A percentile compares a stretch with the other conserved stretches of the same genome.
phyloP scores from a whole-genome alignment of 1,140 invertebrate genomes.

The Cotesia vestalis region DNA sequence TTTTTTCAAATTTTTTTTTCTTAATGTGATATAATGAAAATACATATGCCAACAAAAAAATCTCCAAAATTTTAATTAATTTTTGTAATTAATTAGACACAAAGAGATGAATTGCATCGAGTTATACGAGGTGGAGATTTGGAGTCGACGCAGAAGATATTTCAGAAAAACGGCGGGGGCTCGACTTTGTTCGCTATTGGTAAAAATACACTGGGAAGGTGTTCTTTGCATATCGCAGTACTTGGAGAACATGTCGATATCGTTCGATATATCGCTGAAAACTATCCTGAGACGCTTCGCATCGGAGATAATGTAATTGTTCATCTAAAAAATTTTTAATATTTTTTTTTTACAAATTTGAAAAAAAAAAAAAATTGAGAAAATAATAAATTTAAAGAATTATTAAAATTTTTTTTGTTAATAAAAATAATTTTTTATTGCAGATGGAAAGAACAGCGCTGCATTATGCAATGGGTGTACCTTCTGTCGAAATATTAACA shows the following conservation, averaged over 20 bases:
- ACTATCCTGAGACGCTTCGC: constrained; percentile 76
- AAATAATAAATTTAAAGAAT: too few relatives aligned
- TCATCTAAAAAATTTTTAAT: constrained; percentile 45
- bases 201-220: constrained; percentile 77
- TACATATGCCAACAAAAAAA: too few relatives aligned
- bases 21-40: too few relatives aligned
- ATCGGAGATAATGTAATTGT: constrained; percentile 83
- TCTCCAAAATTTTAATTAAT: too few relatives aligned
- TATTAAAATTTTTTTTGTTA: not conserved
- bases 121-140: constrained; percentile 76
- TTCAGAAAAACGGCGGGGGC: constrained; percentile 68
- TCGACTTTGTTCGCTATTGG: constrained; percentile 76
- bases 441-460: constrained; percentile 86
- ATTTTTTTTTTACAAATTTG: constrained; percentile 5
- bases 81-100: constrained; percentile 67
- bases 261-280: constrained; percentile 76
- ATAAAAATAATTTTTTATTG: constrained; percentile 44
- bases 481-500: constrained; percentile 82
- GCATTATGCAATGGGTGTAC: constrained; percentile 90
- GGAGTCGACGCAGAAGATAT: constrained; percentile 69
- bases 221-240: constrained; percentile 83
- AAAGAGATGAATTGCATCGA: constrained; percentile 78
- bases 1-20: too few relatives aligned
- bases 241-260: constrained; percentile 81
- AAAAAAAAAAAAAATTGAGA: too few relatives aligned